Evolutionary conservation across 2,888 invertebrate species (phyloP).

Genomic region (Heliothis peltigera): DNA sequence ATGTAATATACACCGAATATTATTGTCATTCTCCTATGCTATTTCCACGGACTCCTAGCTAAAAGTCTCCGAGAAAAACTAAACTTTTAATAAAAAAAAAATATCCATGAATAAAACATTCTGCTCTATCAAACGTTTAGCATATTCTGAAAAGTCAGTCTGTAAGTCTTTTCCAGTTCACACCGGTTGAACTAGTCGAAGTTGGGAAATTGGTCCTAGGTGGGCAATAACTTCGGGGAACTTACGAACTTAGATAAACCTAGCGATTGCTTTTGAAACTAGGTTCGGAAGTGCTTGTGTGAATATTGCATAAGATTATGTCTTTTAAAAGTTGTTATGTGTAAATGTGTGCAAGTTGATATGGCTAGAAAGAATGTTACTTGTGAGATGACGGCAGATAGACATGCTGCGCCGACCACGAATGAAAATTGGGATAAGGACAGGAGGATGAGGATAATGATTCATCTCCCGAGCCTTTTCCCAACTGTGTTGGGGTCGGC

Average conservation of each 20-base stretch:
- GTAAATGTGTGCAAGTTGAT: no score
- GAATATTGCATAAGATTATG: background rate
- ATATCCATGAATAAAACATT: background rate
- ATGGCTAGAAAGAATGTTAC: no score
- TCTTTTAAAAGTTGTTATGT: no score
- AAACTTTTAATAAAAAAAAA: background rate
- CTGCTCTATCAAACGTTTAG: background rate
- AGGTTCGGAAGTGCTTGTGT: background rate
- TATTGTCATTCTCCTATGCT: no score
- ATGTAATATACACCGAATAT: no score
- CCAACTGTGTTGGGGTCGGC: no score
- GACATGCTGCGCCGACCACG: no score
- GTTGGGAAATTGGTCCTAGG: slow-evolving; percentile 8
- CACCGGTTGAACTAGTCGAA: background rate
- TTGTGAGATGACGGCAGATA: no score
- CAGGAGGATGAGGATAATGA: no score
- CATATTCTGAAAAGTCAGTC: background rate
- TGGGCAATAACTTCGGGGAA: background rate
- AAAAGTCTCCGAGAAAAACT: background rate
- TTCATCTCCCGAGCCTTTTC: no score
- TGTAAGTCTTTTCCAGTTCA: background rate
- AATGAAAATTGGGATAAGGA: no score
- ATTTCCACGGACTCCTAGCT: background rate
- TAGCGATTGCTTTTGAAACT: slow-evolving; percentile 1
- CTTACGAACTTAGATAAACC: background rate